Evolutionary conservation across 2,888 invertebrate species (phyloP).

Genomic region (Yponomeuta sedellus): DNA sequence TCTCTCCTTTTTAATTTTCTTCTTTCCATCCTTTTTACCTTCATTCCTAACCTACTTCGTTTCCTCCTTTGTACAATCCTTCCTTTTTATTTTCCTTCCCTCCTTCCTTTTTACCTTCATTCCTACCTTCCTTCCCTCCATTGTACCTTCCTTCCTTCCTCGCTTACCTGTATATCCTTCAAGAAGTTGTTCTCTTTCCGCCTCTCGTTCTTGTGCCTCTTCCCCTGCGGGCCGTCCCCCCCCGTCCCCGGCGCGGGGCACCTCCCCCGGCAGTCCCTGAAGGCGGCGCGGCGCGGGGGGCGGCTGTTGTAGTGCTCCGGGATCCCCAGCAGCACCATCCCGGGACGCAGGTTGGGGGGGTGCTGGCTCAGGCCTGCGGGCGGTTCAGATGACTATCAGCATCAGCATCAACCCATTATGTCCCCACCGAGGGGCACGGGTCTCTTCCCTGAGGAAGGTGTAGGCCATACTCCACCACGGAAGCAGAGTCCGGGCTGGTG

Average conservation of each 20-base stretch:
- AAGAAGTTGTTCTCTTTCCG: constrained; percentile 52
- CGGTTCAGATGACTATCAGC: too few relatives aligned
- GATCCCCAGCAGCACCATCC: constrained; percentile 87
- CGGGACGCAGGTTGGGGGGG: constrained; percentile 82
- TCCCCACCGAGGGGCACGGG: too few relatives aligned
- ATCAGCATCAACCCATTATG: too few relatives aligned
- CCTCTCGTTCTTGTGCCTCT: constrained; percentile 28
- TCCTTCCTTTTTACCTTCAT: too few relatives aligned
- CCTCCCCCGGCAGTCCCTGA: constrained; percentile 32
- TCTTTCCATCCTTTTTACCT: too few relatives aligned
- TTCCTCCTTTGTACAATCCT: too few relatives aligned
- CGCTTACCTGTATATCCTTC: constrained; percentile 39
- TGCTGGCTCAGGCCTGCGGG: constrained; percentile 76
- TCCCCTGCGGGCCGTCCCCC: constrained; percentile 16
- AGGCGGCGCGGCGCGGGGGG: constrained; percentile 24
- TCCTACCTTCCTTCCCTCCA: constrained; percentile 29
- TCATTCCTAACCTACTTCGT: too few relatives aligned
- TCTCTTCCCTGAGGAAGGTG: too few relatives aligned
- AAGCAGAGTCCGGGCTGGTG: too few relatives aligned
- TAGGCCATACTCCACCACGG: too few relatives aligned
- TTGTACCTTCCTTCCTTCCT: constrained; percentile 36
- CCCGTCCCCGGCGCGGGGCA: constrained; percentile 26
- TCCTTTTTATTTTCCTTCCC: too few relatives aligned
- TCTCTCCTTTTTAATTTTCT: too few relatives aligned
- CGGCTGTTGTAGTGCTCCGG: constrained; percentile 35